Evolutionary conservation across 2,113 vertebrate species (phyloP), one percentile per base, ranked within the genome.

Genomic region (Bufo gargarizans): DNA sequence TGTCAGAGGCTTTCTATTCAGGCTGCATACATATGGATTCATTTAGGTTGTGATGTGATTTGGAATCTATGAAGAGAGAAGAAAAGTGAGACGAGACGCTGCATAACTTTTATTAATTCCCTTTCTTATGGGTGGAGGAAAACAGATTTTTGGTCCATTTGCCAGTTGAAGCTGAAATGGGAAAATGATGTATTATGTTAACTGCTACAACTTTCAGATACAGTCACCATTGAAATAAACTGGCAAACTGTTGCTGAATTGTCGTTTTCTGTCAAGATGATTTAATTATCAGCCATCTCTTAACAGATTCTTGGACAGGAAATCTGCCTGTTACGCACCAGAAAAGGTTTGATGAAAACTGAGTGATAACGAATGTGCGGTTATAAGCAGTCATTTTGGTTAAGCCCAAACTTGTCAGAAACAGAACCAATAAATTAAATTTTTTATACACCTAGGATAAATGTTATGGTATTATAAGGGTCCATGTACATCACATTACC

Each of bases 81-180:
- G n/a, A 53, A 76, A 76, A 76, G 47, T 50, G 6, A 49, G 72
- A 17, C 2, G n/a, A 61, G 43, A 87, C 81, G 50, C 47, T 67
- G 49, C 45, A 53, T 6, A 69, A 14, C 63, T 71, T 61, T 79
- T 50, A 67, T 80, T 86, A 71, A 59, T 67, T 67, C 77, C n/a
- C 86, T 80, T 87, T 87, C 61, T 87, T 69, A 56, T 79, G 61
- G 76, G 77, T 86, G 85, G 85, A 49, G 59, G 19, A 77, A 47
- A 72, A 45, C 63, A 86, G 47, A 79, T 20, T 65, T 49, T 65
- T 5, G 50, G 7, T 43, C 14, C 2, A 71, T 11, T 55, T 86
- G 77, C 86, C 77, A 80, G 61, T 45, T 79, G 14, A 67, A 43
- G n/a, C 49, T 86, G 47, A 10, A 65, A 0, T 71, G 77, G n/a